Base-by-base conservation (phyloP, 2,888 invertebrate genomes). In the Leptarthrus brevirostris region DNA sequence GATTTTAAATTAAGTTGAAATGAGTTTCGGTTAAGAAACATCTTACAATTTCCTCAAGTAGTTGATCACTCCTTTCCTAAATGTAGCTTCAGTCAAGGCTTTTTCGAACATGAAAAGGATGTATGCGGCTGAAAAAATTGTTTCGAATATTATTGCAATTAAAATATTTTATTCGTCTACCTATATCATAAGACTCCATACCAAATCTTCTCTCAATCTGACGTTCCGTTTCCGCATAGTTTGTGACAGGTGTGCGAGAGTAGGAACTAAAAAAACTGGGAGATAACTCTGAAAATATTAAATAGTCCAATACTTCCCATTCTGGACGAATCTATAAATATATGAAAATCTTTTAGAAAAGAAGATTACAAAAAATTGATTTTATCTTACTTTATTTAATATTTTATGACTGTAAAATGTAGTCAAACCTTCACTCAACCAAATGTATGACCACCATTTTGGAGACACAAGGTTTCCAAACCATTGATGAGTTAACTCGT, bases 401-500 rank as follows among this genome's bases (percentile, higher is more conserved):
- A 89, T 89, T 79, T 88, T 88, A 80, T 92, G 93, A 82, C 94
- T 44, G 79, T 92, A 92, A 82, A 89, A 93, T 79, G 88, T 87
- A 0, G 92, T 92, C 76, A 93, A 92, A 0, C 85, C 85, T 82
- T 93, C 93, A 8, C 88, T 87, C 70, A 92, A 82, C 88, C 78
- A 93, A 88, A 81, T 90, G 89, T 52, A 86, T 78, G 78, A 85
- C 87, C 88, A 93, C 86, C 91, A 92, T 22, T 86, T 83, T 0
- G 90, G 89, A 0, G 91, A 89, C 0, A 93, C 90, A 78, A 91
- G 87, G 80, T 93, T 91, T 0, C 93, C 93, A 79, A 93, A 93
- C 93, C 93, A 94, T 87, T 90, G 91, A 82, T 95, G 95, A 0
- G 86, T 85, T 71, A 89, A 88, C 80, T 89, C 90, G 78, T 90